A percentile compares a stretch with the other conserved stretches of the same genome.
phyloP scores from a whole-genome alignment of 92 coral and sea anemone species.

The Metridium senile region DNA sequence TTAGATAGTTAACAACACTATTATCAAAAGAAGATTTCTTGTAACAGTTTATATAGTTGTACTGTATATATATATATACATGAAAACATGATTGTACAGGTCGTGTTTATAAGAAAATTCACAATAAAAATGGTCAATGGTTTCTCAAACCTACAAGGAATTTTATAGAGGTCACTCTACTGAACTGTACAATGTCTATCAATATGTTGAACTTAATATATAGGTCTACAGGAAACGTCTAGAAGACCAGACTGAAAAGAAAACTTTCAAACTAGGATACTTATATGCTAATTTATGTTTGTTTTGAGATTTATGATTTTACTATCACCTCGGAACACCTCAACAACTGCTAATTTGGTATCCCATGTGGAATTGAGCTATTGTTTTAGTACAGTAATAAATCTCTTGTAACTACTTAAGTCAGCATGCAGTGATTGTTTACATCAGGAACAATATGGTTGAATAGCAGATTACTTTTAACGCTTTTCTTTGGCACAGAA shows the following conservation, averaged over 20 bases:
- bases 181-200: not conserved
- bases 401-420: not conserved
- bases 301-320: not conserved
- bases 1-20: no score
- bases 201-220: no score
- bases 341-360: not conserved
- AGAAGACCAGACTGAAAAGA: not conserved
- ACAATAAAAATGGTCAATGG: no score
- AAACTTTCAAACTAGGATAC: no score
- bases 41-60: no score
- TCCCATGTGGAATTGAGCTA: not conserved
- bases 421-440: constrained; percentile 7
- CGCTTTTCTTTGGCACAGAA: constrained; percentile 18
- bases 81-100: no score
- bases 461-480: constrained; percentile 23
- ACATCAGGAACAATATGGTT: constrained; percentile 22
- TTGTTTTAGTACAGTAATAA: not conserved
- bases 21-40: no score
- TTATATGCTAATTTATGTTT: constrained; percentile 7
- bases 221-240: no score
- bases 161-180: no score
- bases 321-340: not conserved
- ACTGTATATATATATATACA: no score
- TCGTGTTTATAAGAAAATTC: no score
- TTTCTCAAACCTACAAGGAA: no score